Conservation (phyloP, 2,113 vertebrate genomes). For the Melanerpes aurifrons region DNA sequence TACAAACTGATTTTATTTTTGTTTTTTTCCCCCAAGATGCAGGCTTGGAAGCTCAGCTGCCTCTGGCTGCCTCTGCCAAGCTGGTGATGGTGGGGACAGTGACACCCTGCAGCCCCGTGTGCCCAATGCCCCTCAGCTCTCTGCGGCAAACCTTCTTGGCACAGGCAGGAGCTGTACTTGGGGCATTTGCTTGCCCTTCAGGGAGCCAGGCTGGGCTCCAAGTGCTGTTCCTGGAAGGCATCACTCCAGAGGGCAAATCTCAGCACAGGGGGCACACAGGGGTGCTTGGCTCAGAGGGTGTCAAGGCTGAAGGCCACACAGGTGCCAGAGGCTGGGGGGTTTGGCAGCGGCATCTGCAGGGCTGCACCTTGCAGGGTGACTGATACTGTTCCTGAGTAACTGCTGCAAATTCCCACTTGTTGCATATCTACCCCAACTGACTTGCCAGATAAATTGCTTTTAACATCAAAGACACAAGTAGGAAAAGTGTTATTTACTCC, state of each 20-base stretch:
- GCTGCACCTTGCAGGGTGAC: accelerated
- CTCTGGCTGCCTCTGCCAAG: neutral
- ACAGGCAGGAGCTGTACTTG: neutral
- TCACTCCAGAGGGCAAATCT: accelerated
- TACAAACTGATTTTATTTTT: accelerated
- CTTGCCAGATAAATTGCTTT: neutral
- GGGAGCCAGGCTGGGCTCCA: neutral
- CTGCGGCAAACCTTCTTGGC: neutral
- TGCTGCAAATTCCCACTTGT: neutral
- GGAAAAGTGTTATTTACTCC: neutral
- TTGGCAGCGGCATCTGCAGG: accelerated
- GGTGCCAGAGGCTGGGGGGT: neutral
- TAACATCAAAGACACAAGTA: neutral
- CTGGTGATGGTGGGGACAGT: neutral
- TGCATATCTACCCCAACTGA: neutral
- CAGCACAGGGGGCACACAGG: accelerated
- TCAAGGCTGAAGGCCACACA: neutral
- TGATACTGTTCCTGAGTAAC: accelerated
- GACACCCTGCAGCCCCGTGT: neutral
- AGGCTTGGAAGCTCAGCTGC: neutral
- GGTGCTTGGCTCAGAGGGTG: accelerated
- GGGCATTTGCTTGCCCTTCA: accelerated
- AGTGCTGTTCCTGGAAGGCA: neutral
- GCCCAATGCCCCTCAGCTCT: neutral
- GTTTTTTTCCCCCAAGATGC: accelerated